Conservation (phyloP, 1,140 invertebrate genomes). For the Papilio helenus region DNA sequence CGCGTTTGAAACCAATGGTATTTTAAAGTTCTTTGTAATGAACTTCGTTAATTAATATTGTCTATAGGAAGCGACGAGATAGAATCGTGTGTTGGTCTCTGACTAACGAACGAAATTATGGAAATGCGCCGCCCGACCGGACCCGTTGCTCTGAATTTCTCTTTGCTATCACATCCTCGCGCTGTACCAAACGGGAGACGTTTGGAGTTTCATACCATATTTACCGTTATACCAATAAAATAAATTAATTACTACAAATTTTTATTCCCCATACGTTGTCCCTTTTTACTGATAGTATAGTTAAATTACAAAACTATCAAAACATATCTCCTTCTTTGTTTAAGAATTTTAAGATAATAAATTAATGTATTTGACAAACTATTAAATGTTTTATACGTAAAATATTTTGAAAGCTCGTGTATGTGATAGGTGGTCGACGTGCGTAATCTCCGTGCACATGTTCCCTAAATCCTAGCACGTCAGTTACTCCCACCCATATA, state of each 20-base stretch:
- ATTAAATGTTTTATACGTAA: background rate
- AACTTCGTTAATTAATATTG: slow-evolving; percentile 55
- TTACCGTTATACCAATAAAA: background rate
- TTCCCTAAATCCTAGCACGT: slow-evolving; percentile 40
- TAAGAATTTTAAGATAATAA: too few species aligned
- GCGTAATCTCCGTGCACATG: slow-evolving; percentile 42
- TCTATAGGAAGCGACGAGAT: slow-evolving; percentile 55
- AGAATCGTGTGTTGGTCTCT: slow-evolving; percentile 48
- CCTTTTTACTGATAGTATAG: background rate
- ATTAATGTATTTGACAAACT: background rate
- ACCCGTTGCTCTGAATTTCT: slow-evolving; percentile 7
- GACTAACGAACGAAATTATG: slow-evolving; percentile 66
- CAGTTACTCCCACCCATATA: slow-evolving; percentile 41
- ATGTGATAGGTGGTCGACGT: slow-evolving; percentile 17
- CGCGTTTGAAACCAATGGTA: background rate
- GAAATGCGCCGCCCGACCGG: slow-evolving; percentile 51
- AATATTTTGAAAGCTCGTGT: background rate
- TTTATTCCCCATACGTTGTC: background rate
- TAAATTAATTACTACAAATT: background rate
- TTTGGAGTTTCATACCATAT: background rate
- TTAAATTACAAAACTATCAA: too few species aligned
- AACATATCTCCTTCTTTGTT: too few species aligned
- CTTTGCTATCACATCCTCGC: slow-evolving; percentile 1
- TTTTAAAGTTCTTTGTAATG: slow-evolving; percentile 34
- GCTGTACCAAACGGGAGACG: background rate